Evolutionary conservation across 2,797 vertebrate genomes (phyloP), one percentile per base, ranked within the genome.

Genomic region (Coracias cyanogaster): DNA sequence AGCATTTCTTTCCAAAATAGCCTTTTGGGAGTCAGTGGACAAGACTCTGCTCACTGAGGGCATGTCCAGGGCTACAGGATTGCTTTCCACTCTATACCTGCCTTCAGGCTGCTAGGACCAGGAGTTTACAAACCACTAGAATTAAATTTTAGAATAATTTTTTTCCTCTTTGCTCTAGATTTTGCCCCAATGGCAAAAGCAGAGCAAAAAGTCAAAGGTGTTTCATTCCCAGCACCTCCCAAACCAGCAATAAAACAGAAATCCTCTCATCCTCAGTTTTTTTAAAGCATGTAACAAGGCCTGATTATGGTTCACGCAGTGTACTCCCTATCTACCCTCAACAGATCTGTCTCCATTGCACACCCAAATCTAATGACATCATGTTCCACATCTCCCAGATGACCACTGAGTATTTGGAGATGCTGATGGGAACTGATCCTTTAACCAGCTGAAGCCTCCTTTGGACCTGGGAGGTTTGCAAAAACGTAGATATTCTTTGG

Each of bases 1-100:
- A 92, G 20, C 18, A 80, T 54, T 94, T 93, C 28, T 80, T 64
- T 97, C 85, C 66, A 84, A 93, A 96, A 86, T 43, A 73, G n/a
- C n/a, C 51, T 77, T 96, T 82, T 45, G 48, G 12, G 64, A 91
- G 43, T 52, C 54, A 46, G n/a, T 52, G 65, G 87, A 67, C 2
- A 4, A 86, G 28, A 54, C 19, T 79, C 45, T 55, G 13, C 11
- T 77, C 45, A 7, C 21, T 45, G 37, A 0, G 41, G 8, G 2
- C 65, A 91, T 86, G n/a, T 51, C 46, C 76, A 37, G 61, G 46
- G 65, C 46, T 77, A 51, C 2, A 9, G 51, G 31, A 61, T 52
- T 74, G 10, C 4, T 83, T 94, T 96, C 60, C 1, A 5, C 35
- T 37, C 18, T 0, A 0, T 8, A 3, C 46, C 28, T 82, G 45